Evolutionary conservation across 2,797 vertebrate genomes (phyloP).

Genomic region (Oryzias dopingdopingensis): DNA sequence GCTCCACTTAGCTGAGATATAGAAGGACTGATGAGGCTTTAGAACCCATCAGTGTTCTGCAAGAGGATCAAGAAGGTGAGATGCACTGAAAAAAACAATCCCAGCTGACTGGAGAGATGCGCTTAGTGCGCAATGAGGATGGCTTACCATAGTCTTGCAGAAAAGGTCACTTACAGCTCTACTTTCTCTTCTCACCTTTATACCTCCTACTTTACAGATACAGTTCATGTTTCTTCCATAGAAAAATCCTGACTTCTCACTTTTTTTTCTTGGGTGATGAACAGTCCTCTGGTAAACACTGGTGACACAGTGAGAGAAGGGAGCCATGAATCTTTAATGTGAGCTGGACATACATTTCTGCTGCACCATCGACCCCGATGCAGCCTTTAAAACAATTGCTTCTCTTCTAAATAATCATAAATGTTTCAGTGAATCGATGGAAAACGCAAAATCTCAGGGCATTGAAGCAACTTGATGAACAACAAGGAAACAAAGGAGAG

Average conservation of each 20-base stretch:
- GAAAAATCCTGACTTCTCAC: constrained; percentile 11
- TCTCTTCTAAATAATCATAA: constrained; percentile 24
- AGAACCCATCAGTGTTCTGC: constrained; percentile 40
- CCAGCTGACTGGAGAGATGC: constrained; percentile 3
- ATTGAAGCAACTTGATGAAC: neutral
- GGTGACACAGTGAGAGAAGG: constrained; percentile 54
- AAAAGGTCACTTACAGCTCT: constrained; percentile 3
- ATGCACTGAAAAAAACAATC: neutral
- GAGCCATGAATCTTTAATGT: constrained; percentile 72
- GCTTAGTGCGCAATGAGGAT: constrained; percentile 1
- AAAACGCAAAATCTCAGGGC: neutral
- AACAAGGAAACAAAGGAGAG: neutral
- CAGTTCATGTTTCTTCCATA: constrained; percentile 10
- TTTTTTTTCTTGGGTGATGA: constrained; percentile 56
- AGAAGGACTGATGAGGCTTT: constrained; percentile 25
- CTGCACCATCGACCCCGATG: constrained; percentile 44
- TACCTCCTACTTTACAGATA: constrained; percentile 6
- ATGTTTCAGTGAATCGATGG: no score
- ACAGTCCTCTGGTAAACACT: constrained; percentile 43
- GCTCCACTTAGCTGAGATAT: constrained; percentile 34
- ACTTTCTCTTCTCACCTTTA: constrained; percentile 7
- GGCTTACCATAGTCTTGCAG: constrained; percentile 12
- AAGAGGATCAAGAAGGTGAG: constrained; percentile 14
- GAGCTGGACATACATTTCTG: constrained; percentile 72
- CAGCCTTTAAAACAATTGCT: constrained; percentile 30